Evolutionary conservation across 2,113 vertebrate species (phyloP), one percentile per base, ranked within the genome.

Genomic region (Eurystomus gularis): DNA sequence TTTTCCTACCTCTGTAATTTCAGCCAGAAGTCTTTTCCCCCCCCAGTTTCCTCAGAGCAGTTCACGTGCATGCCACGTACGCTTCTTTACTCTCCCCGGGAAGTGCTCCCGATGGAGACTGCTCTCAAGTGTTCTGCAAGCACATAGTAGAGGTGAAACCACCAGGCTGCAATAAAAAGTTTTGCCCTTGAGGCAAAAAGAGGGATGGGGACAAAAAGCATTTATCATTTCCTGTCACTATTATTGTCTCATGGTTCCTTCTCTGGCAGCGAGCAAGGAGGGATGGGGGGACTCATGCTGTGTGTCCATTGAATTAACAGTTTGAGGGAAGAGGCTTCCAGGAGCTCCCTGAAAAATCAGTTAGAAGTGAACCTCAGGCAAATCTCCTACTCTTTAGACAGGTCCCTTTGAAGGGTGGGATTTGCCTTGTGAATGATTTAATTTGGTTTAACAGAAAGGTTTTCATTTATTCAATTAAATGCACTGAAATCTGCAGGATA

Each of bases 131-230:
- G 35, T 23, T 62, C 88, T 93, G 85, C 86, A 94, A 96, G 93
- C 82, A 57, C 82, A 76, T 29, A 75, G 81, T 65, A 86, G 95
- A 97, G 96, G 93, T 94, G 79, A 94, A 97, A 92, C 82, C 94
- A 90, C 26, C 69, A 86, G 94, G 88, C 94, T 94, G 51, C 93
- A 95, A 82, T 90, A 78, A 94, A 69, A 95, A 91, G 70, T 94
- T 86, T 90, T 91, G 83, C 92, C 94, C 96, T 87, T 69, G 86
- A 97, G 93, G 86, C 91, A 73, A 85, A 97, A 88, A 68, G 48
- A 78, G 49, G 90, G 90, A 92, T 94, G 86, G 83, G 90, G 93
- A 96, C 94, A 91, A 96, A 84, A 78, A 75, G 70, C 92, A 83
- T 94, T 89, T 88, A 92, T 97, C 83, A 72, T 80, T 49, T 82